A percentile compares a stretch with the other conserved stretches of the same genome.
Conservation (phyloP, 1,140 invertebrate genomes). For the Drosophila mayri region DNA sequence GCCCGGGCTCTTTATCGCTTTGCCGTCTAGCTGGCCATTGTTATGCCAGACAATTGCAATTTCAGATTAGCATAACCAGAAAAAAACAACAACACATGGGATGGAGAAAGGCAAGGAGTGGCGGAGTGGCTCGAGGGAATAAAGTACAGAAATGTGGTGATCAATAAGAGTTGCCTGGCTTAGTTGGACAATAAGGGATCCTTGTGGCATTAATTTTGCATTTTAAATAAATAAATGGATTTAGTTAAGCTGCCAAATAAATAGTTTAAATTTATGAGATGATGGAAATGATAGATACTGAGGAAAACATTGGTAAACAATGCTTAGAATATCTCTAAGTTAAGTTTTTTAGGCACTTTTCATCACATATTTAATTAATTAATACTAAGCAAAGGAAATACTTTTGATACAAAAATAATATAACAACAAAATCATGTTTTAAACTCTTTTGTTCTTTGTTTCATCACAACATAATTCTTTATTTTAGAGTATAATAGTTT, state of each 20-base stretch:
- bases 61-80: conserved; percentile 55
- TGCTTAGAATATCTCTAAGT: background rate
- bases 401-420: background rate
- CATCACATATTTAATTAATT: background rate
- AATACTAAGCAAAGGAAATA: background rate
- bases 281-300: background rate
- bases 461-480: background rate
- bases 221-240: background rate
- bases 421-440: background rate
- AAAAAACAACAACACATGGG: conserved; percentile 9
- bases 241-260: background rate
- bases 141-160: conserved; percentile 14
- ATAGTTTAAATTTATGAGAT: too few species aligned
- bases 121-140: background rate
- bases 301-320: too few species aligned
- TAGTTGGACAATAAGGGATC: conserved; percentile 2
- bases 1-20: conserved; percentile 38
- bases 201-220: background rate
- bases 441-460: background rate
- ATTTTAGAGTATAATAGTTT: background rate
- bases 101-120: conserved; percentile 30
- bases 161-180: conserved; percentile 5
- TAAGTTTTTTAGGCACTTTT: background rate
- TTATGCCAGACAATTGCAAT: conserved; percentile 59
- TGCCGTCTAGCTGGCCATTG: conserved; percentile 41